Base-by-base conservation (phyloP, 2,797 vertebrate species). In the Epinephelus coioides region DNA sequence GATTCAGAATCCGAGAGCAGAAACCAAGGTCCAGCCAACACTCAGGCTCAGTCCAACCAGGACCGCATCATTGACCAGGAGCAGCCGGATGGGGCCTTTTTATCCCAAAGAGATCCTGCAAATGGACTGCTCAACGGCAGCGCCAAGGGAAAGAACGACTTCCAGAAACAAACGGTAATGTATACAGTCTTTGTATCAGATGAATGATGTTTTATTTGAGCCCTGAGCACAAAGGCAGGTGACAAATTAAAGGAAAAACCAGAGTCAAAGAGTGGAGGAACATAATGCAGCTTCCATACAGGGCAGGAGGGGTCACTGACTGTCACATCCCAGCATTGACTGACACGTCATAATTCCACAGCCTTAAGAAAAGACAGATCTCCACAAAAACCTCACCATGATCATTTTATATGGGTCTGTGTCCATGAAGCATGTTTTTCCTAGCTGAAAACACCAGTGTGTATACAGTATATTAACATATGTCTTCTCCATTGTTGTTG, bases 1-100 rank as follows among this genome's bases (percentile, higher is more conserved):
- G 91, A 95, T 73, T 92, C 92, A 4, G 88, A 96, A 81, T 73
- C 73, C 6, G 93, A 94, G 13, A 83, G n/a, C 40, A 70, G 65
- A 76, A 79, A 87, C 62, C 78, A 57, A 30, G 62, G 17, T 70
- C 57, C 83, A 54, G 34, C 44, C 59, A 76, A 27, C 54, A 5
- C 38, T 9, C 0, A 55, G 56, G 55, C 49, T 62, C 68, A 0
- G 82, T 64, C 88, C 82, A 55, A 75, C 79, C 69, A 91, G 76
- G 65, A 84, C 51, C 5, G 2, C 69, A 34, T 50, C n/a, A 23
- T 11, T 17, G 61, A 85, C 61, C 81, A 88, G 66, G 92, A 94
- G 1, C 88, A 89, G 74, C 79, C 88, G 1, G 94, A 94, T 74
- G 94, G 91, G n/a, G 78, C 87, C 0, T 61, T 83, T 68, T 54